A percentile compares a stretch with the other conserved stretches of the same genome.
Conservation (phyloP, 2,888 invertebrate species). For the Yponomeuta malinellus region DNA sequence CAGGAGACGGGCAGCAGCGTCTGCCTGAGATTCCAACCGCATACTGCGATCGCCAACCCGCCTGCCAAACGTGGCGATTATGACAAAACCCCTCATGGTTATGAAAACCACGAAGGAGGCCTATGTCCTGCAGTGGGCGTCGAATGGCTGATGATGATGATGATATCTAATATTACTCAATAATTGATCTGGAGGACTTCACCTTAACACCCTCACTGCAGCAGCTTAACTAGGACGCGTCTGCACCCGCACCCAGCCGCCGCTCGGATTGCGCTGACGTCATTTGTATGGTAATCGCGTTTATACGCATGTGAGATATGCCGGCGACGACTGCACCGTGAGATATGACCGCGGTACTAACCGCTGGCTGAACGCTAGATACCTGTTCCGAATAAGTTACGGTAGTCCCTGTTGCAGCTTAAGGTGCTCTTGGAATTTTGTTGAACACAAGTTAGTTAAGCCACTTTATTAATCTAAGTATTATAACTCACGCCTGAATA, state of each 20-base stretch:
- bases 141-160: no score
- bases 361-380: slow-evolving; percentile 20
- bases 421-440: background rate
- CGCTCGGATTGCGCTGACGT: slow-evolving; percentile 38
- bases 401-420: background rate
- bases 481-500: no score
- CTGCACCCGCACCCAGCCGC: slow-evolving; percentile 16
- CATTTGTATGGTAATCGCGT: slow-evolving; percentile 55
- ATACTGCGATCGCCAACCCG: no score
- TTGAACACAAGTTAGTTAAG: no score
- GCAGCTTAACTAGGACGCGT: slow-evolving; percentile 26
- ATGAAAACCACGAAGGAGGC: no score
- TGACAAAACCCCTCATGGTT: no score
- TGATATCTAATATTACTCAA: background rate
- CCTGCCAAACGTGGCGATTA: no score
- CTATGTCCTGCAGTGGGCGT: no score
- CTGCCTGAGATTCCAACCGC: no score
- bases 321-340: slow-evolving; percentile 17
- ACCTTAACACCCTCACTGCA: slow-evolving; percentile 21
- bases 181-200: background rate
- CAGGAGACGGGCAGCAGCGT: no score
- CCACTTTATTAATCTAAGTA: no score
- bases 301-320: slow-evolving; percentile 42
- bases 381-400: background rate
- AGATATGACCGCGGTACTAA: slow-evolving; percentile 18